Conservation (phyloP, 2,888 invertebrate genomes). For the Teleogryllus oceanicus region DNA sequence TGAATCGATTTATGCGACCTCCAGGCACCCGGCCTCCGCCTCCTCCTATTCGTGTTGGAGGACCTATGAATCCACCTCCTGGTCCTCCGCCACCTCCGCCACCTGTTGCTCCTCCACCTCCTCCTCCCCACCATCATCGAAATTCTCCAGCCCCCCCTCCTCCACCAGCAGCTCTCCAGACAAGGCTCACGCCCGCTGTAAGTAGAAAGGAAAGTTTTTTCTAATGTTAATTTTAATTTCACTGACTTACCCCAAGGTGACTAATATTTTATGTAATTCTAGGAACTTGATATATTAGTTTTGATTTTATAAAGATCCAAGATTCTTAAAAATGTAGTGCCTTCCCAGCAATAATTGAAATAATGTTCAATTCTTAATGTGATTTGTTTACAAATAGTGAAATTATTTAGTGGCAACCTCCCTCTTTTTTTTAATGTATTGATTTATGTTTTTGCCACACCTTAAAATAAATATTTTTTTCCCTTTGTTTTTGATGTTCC, state of each 20-base stretch:
- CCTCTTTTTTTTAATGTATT: background rate
- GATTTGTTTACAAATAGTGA: no score
- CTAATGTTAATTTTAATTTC: no score
- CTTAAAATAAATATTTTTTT: background rate
- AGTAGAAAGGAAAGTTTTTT: conserved; percentile 24
- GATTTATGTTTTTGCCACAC: background rate
- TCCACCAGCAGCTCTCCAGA: conserved; percentile 44
- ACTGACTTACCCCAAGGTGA: no score
- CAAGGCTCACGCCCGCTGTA: conserved; percentile 36
- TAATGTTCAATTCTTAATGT: no score
- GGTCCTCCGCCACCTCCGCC: conserved; percentile 57
- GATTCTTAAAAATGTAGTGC: background rate
- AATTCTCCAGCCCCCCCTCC: conserved; percentile 45
- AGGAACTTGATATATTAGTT: no score
- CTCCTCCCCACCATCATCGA: conserved; percentile 42
- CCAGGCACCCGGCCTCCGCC: conserved; percentile 54
- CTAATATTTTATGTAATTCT: no score
- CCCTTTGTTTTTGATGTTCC: no score
- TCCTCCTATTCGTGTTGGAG: conserved; percentile 44
- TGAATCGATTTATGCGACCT: conserved; percentile 42
- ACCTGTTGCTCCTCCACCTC: conserved; percentile 44
- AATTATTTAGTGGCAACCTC: background rate
- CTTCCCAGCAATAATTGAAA: background rate
- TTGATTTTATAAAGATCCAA: no score
- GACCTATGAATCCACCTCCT: conserved; percentile 42